Evolutionary conservation across 1,140 invertebrate genomes (phyloP), one percentile per base, ranked within the genome.

Genomic region (Prorops nasuta): DNA sequence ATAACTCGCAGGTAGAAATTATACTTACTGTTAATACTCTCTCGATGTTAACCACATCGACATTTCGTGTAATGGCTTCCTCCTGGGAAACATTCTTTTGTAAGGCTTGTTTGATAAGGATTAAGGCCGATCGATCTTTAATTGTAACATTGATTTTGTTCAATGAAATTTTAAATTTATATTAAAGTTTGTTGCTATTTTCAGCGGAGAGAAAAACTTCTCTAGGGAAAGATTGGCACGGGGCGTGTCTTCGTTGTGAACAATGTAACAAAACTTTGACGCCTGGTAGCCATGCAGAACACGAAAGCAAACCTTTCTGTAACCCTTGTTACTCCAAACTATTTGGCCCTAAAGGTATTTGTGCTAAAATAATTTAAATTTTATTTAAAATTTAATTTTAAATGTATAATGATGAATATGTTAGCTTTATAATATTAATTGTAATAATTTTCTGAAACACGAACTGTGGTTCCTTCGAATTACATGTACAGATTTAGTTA

Each of bases 141-240:
- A n/a, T n/a, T n/a, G n/a, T n/a, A n/a, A n/a, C n/a, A n/a, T n/a
- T n/a, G n/a, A n/a, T n/a, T n/a, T n/a, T n/a, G n/a, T n/a, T n/a
- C n/a, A n/a, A n/a, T n/a, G n/a, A n/a, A n/a, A n/a, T n/a, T n/a
- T n/a, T n/a, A n/a, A n/a, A n/a, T n/a, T n/a, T n/a, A n/a, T n/a
- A n/a, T n/a, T n/a, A n/a, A n/a, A n/a, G n/a, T n/a, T n/a, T n/a
- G n/a, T n/a, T n/a, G n/a, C n/a, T n/a, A n/a, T 28, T 84, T 83
- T 46, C 70, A 91, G 89, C 88, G 40, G 89, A 91, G 67, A 80
- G 88, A 50, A 87, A 90, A 63, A 84, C 84, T 0, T 90, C 87
- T 9, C 67, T 91, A 37, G 88, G 89, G 3, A 90, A 90, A 69
- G 88, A 91, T 66, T 91, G 88, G 88, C 89, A 91, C 57, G 72